These are phyloP conservation scores for Onychostoma macrolepis DNA, from an alignment of 2,113 vertebrate species.

Conservation along the genomic window DNA sequence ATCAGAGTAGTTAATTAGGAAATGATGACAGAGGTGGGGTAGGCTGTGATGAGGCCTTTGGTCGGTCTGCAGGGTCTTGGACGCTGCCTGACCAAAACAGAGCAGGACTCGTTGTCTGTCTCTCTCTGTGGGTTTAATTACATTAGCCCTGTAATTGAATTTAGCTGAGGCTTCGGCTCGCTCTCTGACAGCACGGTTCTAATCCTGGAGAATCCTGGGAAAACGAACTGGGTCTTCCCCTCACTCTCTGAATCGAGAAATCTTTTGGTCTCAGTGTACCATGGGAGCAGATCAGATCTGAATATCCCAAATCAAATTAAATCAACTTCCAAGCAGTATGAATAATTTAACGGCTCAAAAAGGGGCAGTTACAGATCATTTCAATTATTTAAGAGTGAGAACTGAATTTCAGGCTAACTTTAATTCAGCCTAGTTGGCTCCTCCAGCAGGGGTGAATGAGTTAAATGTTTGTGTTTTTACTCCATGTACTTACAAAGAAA, in stretches of 20 bases:
- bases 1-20: conserved; percentile 28
- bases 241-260: background rate
- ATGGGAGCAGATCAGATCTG: conserved; percentile 46
- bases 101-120: conserved; percentile 17
- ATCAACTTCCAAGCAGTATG: conserved; percentile 57
- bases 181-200: conserved; percentile 49
- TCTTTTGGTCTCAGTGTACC: conserved; percentile 11
- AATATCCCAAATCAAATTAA: conserved; percentile 63
- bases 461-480: conserved; percentile 12
- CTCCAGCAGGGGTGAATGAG: background rate
- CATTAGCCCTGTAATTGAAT: conserved; percentile 57
- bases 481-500: background rate
- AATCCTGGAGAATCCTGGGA: conserved; percentile 55
- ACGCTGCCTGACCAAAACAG: background rate
- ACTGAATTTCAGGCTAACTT: conserved; percentile 48
- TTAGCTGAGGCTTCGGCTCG: conserved; percentile 33
- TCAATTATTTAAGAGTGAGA: conserved; percentile 62
- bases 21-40: conserved; percentile 35
- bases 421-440: conserved; percentile 38
- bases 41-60: conserved; percentile 12
- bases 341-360: conserved; percentile 60
- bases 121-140: conserved; percentile 56
- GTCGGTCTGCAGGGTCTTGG: conserved; percentile 9
- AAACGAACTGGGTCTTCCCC: conserved; percentile 54
- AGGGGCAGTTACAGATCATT: conserved; percentile 49